Conservation (phyloP, 2,888 invertebrate genomes). For the Ormyrus nitidulus region DNA sequence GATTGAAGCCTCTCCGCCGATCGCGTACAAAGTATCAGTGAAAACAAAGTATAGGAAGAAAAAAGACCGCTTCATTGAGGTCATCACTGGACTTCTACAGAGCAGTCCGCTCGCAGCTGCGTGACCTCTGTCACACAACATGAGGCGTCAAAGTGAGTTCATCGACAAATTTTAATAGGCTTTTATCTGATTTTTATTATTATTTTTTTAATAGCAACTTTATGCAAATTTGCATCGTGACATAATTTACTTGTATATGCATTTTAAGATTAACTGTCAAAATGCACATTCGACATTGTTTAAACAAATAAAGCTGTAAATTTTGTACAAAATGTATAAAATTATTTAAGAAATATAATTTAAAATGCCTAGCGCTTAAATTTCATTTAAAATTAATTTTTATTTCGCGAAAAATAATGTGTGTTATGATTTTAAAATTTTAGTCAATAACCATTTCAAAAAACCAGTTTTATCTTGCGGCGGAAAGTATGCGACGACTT, state of each 20-base stretch:
- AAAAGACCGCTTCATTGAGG: slow-evolving; percentile 65
- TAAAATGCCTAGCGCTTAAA: not conserved
- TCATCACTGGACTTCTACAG: slow-evolving; percentile 71
- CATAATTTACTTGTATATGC: not conserved
- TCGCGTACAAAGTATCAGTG: slow-evolving; percentile 48
- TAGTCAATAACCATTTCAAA: slow-evolving; percentile 30
- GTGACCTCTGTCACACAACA: slow-evolving; percentile 66
- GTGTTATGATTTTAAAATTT: slow-evolving; percentile 18
- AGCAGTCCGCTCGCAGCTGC: slow-evolving; percentile 67
- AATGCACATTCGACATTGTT: not conserved
- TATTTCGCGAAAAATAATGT: not conserved
- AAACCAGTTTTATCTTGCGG: slow-evolving; percentile 13
- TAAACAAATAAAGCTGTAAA: too few relatives aligned
- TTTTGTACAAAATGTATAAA: not conserved
- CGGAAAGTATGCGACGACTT: slow-evolving; percentile 28
- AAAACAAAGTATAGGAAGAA: slow-evolving; percentile 49
- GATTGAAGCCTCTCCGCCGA: slow-evolving; percentile 36
- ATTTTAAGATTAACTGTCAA: not conserved
- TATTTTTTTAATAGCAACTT: not conserved
- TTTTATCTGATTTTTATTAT: slow-evolving; percentile 34
- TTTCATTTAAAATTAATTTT: slow-evolving; percentile 13
- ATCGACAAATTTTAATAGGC: slow-evolving; percentile 27
- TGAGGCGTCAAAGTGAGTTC: slow-evolving; percentile 67
- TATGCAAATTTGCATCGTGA: not conserved
- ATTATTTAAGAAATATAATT: not conserved